These are phyloP conservation scores for Corythoichthys intestinalis DNA, from an alignment of 2,113 vertebrate genomes.

Conservation along the genomic window DNA sequence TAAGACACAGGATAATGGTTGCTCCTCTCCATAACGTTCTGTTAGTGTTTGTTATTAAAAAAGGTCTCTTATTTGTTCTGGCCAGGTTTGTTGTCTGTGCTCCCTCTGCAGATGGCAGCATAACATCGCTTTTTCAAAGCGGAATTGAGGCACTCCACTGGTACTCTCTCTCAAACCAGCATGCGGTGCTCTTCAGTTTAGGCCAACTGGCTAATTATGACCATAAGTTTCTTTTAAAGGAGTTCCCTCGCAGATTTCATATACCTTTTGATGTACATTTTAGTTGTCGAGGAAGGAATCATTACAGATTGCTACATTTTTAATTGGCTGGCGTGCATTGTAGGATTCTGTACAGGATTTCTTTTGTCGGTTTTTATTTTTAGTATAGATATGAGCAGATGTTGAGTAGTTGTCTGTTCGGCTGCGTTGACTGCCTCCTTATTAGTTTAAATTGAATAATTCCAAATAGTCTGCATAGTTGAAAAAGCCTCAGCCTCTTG, in stretches of 20 bases:
- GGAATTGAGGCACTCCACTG: neutral
- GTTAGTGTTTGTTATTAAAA: neutral
- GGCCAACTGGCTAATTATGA: neutral
- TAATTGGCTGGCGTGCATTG: slow-evolving; percentile 5
- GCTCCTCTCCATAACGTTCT: slow-evolving; percentile 48
- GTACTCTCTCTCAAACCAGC: neutral
- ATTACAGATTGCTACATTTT: slow-evolving; percentile 8
- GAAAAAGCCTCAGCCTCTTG: neutral
- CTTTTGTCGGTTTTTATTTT: slow-evolving; percentile 7
- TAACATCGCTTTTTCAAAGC: slow-evolving; percentile 28
- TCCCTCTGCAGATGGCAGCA: slow-evolving; percentile 66
- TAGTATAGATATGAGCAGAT: neutral
- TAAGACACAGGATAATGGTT: slow-evolving; percentile 88
- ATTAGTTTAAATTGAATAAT: neutral
- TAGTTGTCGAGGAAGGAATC: slow-evolving; percentile 33
- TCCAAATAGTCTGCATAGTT: neutral
- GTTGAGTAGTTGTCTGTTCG: neutral
- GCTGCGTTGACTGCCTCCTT: neutral
- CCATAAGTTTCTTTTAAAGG: slow-evolving; percentile 39
- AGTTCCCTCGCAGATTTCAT: neutral
- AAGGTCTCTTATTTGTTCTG: neutral
- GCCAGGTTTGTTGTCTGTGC: slow-evolving; percentile 1
- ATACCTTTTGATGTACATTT: slow-evolving; percentile 27
- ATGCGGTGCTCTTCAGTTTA: slow-evolving; percentile 10
- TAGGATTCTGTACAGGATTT: neutral